phyloP scores from a whole-genome alignment of 2,113 vertebrate species.

The Myodes glareolus region DNA sequence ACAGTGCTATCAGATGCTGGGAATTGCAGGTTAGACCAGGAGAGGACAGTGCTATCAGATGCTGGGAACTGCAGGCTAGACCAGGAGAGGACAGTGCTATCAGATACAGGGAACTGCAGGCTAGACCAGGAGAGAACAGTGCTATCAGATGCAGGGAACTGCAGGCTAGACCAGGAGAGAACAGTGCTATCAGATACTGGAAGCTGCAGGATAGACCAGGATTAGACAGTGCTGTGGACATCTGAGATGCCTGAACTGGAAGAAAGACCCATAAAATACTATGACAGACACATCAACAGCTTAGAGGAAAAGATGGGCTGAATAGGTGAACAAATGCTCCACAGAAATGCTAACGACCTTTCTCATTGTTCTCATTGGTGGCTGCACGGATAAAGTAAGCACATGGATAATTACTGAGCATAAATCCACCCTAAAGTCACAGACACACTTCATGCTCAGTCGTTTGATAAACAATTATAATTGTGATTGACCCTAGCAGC shows the following conservation, averaged over 20 bases:
- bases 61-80: background rate
- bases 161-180: background rate
- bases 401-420: no score
- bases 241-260: background rate
- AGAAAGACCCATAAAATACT: background rate
- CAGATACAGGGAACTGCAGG: background rate
- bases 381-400: no score
- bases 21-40: background rate
- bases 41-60: background rate
- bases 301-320: background rate
- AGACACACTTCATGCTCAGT: background rate
- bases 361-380: background rate
- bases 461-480: background rate
- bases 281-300: background rate
- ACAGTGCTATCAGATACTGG: background rate
- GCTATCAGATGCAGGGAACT: background rate
- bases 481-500: background rate
- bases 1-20: background rate
- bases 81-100: background rate
- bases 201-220: background rate
- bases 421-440: no score
- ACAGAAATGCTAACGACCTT: background rate
- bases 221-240: background rate
- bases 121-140: background rate
- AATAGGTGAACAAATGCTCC: background rate